Evolutionary conservation across 2,888 invertebrate genomes (phyloP), one percentile per base, ranked within the genome.

Genomic region (Lottia gigantea): DNA sequence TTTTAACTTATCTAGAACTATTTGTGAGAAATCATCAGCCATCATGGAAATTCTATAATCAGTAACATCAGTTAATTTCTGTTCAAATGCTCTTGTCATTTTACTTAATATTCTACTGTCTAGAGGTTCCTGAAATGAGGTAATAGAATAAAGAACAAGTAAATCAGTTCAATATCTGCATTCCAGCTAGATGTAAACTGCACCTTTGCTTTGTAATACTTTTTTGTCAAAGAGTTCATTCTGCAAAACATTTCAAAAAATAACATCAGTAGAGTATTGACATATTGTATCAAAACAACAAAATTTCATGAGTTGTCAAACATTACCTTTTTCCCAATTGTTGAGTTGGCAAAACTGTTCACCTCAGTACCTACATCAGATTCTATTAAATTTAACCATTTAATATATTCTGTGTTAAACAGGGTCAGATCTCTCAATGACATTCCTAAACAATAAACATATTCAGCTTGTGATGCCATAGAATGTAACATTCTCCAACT

Each of bases 401-500:
- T 73, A 11, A 66, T 70, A 23, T 72, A 73, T 64, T 81, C 81
- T 66, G 78, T 70, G 16, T 73, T 73, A 63, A 78, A 76, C 19
- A 71, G 71, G 15, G 82, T 75, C 7, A 85, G 75, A 47, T 86
- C 86, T 65, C 83, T 83, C 25, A 87, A 70, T 1, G 82, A 72
- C 46, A 81, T 78, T 49, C 81, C 80, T 72, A 86, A 76, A 40
- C 70, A 70, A n/a, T 80, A 80, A n/a, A 83, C 74, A 75, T 86
- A 86, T 70, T 86, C 85, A 15, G 85, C 75, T 72, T 84, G 83
- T 0, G 76, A 83, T 0, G 83, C 84, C 67, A 82, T 76, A 70
- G 85, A 83, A 78, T 87, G 85, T 55, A 85, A 76, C 80, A 86
- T 82, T n/a, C 83, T 77, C 87, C 86, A 87, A 3, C 81, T 74